phyloP scores from a whole-genome alignment of 35 echinoderm and acorn worm genomes.

The Diadema setosum region DNA sequence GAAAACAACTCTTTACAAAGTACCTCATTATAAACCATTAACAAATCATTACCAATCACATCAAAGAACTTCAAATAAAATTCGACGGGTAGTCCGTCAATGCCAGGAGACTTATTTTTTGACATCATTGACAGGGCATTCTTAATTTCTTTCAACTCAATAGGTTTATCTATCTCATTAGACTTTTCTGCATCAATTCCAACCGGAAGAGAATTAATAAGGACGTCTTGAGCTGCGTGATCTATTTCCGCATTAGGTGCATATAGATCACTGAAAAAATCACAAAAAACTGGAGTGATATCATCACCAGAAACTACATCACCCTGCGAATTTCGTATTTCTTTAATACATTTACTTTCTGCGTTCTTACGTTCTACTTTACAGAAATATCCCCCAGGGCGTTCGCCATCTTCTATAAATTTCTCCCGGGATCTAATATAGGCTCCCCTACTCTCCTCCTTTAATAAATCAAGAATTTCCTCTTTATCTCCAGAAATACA shows the following conservation, averaged over 20 bases:
- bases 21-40: background rate
- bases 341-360: background rate
- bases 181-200: background rate
- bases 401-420: constrained; percentile 37
- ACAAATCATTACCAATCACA: background rate
- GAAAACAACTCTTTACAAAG: background rate
- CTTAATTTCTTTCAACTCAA: constrained; percentile 1
- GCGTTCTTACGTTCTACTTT: background rate
- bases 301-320: constrained; percentile 12
- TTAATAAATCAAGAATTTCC: background rate
- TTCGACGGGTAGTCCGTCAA: constrained; percentile 38
- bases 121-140: background rate
- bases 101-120: constrained; percentile 36
- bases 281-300: background rate
- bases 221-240: background rate
- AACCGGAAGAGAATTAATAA: background rate
- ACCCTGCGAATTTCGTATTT: background rate
- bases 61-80: constrained; percentile 13
- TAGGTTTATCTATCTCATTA: background rate
- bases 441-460: constrained; percentile 19
- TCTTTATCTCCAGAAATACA: background rate
- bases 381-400: background rate
- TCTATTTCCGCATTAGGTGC: background rate
- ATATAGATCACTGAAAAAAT: constrained; percentile 33
- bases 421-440: constrained; percentile 17